These are phyloP conservation scores for Pitangus sulphuratus DNA, from an alignment of 2,797 vertebrate genomes.

Conservation along the genomic window DNA sequence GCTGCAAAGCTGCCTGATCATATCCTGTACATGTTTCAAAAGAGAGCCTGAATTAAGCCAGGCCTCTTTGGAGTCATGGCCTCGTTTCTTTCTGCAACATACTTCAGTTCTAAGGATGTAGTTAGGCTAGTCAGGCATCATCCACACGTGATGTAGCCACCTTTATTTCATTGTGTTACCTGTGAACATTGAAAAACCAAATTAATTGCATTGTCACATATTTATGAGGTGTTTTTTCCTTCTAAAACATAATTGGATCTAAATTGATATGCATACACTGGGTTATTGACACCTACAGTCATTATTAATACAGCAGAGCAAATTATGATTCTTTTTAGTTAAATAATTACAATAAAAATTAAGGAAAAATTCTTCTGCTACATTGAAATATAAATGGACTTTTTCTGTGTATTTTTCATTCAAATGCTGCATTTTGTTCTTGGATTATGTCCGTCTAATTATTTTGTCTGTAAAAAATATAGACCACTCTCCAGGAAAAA, in stretches of 20 bases:
- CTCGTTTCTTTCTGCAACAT: not conserved
- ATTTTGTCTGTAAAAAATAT: not conserved
- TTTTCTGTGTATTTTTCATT: not conserved
- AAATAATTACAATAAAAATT: slow-evolving; percentile 1
- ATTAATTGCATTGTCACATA: not conserved
- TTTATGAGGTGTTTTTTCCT: not conserved
- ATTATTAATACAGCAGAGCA: not conserved
- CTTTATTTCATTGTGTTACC: not conserved
- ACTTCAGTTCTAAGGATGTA: not conserved
- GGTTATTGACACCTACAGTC: not conserved
- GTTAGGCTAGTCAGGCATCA: not conserved
- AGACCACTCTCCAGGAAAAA: not conserved
- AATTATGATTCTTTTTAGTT: not conserved
- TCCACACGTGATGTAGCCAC: not conserved
- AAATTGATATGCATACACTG: not conserved
- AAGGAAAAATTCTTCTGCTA: not conserved
- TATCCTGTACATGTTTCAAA: not conserved
- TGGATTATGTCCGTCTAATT: not conserved
- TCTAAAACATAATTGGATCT: not conserved
- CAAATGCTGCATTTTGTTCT: not conserved
- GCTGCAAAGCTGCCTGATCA: not conserved
- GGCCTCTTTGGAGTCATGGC: not conserved
- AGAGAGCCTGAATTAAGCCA: not conserved
- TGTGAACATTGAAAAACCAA: not conserved
- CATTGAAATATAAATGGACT: not conserved